Evolutionary conservation across 1,140 invertebrate genomes (phyloP).

Genomic region (Leptestheria dahalacensis): DNA sequence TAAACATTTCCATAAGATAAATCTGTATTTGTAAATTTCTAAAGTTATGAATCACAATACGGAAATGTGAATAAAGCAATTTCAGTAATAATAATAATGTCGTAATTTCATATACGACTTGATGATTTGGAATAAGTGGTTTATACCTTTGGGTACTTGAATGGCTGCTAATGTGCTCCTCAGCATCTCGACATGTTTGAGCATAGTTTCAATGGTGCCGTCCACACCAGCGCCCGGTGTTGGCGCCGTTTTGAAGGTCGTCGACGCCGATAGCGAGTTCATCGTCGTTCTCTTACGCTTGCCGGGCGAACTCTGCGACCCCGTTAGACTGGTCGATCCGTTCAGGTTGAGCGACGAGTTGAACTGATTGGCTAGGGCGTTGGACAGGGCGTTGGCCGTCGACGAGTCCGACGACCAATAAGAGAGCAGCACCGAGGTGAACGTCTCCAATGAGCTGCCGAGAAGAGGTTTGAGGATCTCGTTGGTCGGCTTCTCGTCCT

Average conservation of each 20-base stretch:
- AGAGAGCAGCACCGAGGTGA: constrained; percentile 10
- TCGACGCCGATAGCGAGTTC: constrained; percentile 10
- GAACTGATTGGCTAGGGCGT: constrained; percentile 14
- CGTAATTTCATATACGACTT: too few species aligned
- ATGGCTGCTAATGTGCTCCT: constrained; percentile 40
- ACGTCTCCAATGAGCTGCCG: constrained; percentile 42
- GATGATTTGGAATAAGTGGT: not conserved
- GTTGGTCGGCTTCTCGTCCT: constrained; percentile 74
- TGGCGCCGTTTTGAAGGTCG: constrained; percentile 2
- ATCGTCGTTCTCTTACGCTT: constrained; percentile 16
- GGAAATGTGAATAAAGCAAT: too few species aligned
- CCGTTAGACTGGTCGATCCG: not conserved
- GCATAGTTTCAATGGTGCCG: constrained; percentile 54
- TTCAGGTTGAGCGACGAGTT: constrained; percentile 14
- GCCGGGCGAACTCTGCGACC: constrained; percentile 8
- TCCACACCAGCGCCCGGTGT: constrained; percentile 19
- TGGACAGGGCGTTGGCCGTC: constrained; percentile 22
- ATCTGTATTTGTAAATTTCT: too few species aligned
- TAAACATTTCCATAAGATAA: too few species aligned
- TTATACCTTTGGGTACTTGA: not conserved
- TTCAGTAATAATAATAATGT: too few species aligned
- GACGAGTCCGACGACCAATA: constrained; percentile 14
- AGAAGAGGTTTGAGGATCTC: constrained; percentile 73
- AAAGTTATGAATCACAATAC: too few species aligned
- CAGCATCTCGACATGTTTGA: constrained; percentile 82